Conservation (phyloP, 2,888 invertebrate species). For the Encarsia formosa region DNA sequence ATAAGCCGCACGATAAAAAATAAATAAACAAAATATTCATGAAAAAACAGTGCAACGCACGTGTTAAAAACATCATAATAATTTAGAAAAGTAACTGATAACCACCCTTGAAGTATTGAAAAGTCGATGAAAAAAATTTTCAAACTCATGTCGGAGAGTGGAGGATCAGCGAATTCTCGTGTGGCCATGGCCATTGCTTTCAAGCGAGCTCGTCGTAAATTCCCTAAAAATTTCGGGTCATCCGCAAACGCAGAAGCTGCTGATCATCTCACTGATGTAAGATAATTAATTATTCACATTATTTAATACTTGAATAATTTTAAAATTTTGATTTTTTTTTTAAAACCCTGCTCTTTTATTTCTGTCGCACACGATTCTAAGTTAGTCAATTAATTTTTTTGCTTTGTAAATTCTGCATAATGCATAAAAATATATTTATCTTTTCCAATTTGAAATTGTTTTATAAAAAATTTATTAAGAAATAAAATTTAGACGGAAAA, state of each 20-base stretch:
- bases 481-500: no score
- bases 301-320: no score
- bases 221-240: constrained; percentile 40
- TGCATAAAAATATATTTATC: no score
- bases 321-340: no score
- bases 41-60: neutral
- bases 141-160: constrained; percentile 15
- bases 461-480: no score
- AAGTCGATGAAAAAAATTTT: neutral
- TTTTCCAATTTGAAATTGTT: no score
- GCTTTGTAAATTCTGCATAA: no score
- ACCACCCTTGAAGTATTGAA: neutral
- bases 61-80: no score
- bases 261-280: constrained; percentile 25
- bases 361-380: neutral
- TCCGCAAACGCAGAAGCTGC: constrained; percentile 7
- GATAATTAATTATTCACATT: neutral
- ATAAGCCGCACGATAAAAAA: constrained; percentile 10
- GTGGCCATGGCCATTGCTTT: constrained; percentile 42
- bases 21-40: no score
- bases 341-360: no score
- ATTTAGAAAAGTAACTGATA: no score
- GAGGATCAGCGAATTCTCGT: constrained; percentile 29
- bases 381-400: no score
- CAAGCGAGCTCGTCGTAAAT: constrained; percentile 41